Percentiles rank a stretch among this genome's conserved stretches.
These are phyloP conservation scores for Sinella curviseta DNA, from an alignment of 1,140 invertebrate genomes.

Conservation along the genomic window DNA sequence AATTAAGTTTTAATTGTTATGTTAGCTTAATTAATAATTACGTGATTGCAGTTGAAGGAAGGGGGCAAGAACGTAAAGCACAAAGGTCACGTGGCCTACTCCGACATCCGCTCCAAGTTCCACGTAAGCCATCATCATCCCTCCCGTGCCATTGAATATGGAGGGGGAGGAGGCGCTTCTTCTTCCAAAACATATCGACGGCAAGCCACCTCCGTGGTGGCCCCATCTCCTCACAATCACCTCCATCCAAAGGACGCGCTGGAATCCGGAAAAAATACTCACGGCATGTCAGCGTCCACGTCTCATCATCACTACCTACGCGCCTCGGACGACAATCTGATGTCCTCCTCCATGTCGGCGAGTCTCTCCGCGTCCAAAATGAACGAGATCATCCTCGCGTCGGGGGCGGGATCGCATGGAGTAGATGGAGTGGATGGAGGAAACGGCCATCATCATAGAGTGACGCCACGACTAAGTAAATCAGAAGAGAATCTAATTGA, in stretches of 20 bases:
- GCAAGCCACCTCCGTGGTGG: neutral
- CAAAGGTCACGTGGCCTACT: slow-evolving; percentile 41
- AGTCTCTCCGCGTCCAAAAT: slow-evolving; percentile 37
- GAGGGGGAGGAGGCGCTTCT: slow-evolving; percentile 10
- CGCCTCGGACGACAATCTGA: slow-evolving; percentile 38
- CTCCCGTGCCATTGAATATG: slow-evolving; percentile 10
- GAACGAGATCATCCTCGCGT: neutral
- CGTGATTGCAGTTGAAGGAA: slow-evolving; percentile 74
- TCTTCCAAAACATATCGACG: slow-evolving; percentile 29
- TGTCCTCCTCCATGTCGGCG: slow-evolving; percentile 40
- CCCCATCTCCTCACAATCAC: no score
- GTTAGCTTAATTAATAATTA: neutral
- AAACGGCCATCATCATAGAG: neutral
- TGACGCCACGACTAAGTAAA: slow-evolving; percentile 43
- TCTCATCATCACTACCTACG: neutral
- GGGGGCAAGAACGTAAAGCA: slow-evolving; percentile 66
- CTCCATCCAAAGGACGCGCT: neutral
- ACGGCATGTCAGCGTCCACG: neutral
- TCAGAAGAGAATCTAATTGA: slow-evolving; percentile 49
- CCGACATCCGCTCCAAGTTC: slow-evolving; percentile 48
- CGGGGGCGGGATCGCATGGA: neutral
- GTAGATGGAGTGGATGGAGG: neutral
- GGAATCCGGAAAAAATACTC: neutral
- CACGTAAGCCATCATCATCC: no score
- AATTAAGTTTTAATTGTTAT: slow-evolving; percentile 32